phyloP scores from a whole-genome alignment of 2,888 invertebrate species.

The Leptopilina myrica region DNA sequence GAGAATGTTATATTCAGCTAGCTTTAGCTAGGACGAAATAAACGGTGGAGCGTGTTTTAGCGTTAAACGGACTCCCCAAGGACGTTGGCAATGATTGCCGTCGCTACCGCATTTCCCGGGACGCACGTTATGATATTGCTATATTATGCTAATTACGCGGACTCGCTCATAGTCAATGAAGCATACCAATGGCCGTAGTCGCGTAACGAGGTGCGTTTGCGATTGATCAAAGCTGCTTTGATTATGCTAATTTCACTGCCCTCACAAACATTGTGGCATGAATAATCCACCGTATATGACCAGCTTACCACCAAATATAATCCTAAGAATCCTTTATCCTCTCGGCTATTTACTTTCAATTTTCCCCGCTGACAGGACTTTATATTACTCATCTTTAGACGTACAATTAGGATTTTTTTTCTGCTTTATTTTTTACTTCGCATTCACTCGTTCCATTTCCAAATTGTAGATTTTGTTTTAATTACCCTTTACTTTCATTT shows the following conservation, averaged over 20 bases:
- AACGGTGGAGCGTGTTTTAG: slow-evolving; percentile 59
- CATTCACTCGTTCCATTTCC: too few species aligned
- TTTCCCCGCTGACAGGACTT: not conserved
- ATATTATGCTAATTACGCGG: slow-evolving; percentile 73
- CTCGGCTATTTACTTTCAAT: slow-evolving; percentile 30
- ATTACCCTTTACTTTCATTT: too few species aligned
- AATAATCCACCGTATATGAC: slow-evolving; percentile 18
- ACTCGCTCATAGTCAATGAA: slow-evolving; percentile 67
- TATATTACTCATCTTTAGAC: too few species aligned
- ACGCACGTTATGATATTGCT: slow-evolving; percentile 70
- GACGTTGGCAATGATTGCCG: slow-evolving; percentile 52
- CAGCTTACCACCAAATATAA: slow-evolving; percentile 24
- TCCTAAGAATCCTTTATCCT: slow-evolving; percentile 17
- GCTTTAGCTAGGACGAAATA: not conserved
- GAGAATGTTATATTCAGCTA: too few species aligned
- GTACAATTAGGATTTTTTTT: too few species aligned
- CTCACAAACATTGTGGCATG: slow-evolving; percentile 26
- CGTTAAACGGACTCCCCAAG: slow-evolving; percentile 59
- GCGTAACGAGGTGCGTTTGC: slow-evolving; percentile 61
- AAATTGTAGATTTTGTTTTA: too few species aligned
- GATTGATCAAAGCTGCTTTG: slow-evolving; percentile 72
- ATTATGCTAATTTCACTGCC: slow-evolving; percentile 65
- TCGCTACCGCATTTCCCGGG: slow-evolving; percentile 58
- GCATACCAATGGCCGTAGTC: slow-evolving; percentile 70
- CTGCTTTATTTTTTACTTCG: too few species aligned